A percentile compares a stretch with the other conserved stretches of the same genome.
These are phyloP conservation scores for Nebria salina DNA, from an alignment of 2,888 invertebrate genomes.

Conservation along the genomic window DNA sequence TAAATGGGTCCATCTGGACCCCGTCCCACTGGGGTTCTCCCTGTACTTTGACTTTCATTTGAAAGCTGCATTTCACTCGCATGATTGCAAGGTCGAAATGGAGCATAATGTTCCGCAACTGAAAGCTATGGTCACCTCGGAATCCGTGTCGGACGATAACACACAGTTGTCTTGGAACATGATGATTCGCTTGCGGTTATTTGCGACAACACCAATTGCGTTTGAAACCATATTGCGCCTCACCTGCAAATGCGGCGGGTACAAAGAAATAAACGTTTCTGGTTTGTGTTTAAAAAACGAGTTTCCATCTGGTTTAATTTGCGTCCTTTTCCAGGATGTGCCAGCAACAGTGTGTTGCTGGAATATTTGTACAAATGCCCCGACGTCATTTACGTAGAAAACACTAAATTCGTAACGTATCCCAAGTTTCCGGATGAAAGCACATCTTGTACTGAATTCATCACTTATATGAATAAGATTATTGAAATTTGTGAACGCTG, in stretches of 20 bases:
- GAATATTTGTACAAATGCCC: constrained; percentile 53
- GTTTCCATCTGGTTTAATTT: neutral
- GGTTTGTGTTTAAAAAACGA: neutral
- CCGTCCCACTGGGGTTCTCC: constrained; percentile 55
- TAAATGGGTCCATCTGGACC: constrained; percentile 55
- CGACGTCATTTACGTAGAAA: constrained; percentile 5
- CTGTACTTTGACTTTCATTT: constrained; percentile 52
- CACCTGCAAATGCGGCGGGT: constrained; percentile 53
- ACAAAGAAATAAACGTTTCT: constrained; percentile 9
- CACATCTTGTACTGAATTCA: neutral
- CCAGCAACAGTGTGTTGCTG: constrained; percentile 58
- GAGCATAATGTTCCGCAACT: neutral
- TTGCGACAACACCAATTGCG: neutral
- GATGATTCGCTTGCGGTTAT: neutral
- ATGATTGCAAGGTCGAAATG: constrained; percentile 42
- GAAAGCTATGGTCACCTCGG: neutral
- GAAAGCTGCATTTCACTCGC: constrained; percentile 47
- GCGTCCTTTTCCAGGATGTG: constrained; percentile 47
- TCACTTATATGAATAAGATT: constrained; percentile 22
- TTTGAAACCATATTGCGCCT: constrained; percentile 8
- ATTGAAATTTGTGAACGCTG: constrained; percentile 16
- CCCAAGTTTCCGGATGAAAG: constrained; percentile 8
- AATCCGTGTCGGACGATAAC: neutral
- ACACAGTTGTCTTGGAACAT: neutral
- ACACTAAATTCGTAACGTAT: neutral